phyloP scores from a whole-genome alignment of 2,113 vertebrate genomes.

The Phylloscopus trochiloides region DNA sequence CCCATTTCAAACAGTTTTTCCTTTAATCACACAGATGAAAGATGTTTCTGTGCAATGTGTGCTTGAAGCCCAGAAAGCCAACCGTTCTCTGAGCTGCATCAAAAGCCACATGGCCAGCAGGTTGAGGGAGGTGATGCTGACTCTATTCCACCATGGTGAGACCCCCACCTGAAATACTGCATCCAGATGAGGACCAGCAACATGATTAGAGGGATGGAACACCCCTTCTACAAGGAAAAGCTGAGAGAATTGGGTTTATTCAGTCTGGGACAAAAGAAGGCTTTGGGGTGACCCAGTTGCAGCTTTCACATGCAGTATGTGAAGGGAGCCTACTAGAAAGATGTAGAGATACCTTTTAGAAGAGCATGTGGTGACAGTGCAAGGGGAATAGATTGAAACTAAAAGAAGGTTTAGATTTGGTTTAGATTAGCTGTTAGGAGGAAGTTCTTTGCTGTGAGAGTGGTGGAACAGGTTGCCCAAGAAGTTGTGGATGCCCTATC shows the following conservation, averaged over 20 bases:
- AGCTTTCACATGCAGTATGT: neutral
- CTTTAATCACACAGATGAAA: neutral
- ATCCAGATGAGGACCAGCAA: neutral
- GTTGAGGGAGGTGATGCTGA: neutral
- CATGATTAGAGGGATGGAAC: neutral
- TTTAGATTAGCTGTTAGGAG: neutral
- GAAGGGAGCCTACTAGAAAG: neutral
- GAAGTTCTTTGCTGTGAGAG: neutral
- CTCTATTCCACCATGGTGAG: neutral
- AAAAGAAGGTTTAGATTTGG: neutral
- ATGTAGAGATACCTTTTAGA: neutral
- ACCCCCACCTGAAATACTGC: neutral
- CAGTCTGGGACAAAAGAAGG: neutral
- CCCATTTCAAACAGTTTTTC: neutral
- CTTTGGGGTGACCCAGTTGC: neutral
- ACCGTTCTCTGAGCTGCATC: rapidly evolving
- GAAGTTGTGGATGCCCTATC: neutral
- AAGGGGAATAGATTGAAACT: neutral
- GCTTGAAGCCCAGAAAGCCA: neutral
- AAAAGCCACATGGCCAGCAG: neutral
- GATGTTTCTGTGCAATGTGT: neutral
- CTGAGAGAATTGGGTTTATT: neutral
- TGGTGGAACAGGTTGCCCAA: neutral
- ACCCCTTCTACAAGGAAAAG: rapidly evolving
- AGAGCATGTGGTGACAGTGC: neutral